phyloP scores from a whole-genome alignment of 2,113 vertebrate genomes.

The Odocoileus hemionus region DNA sequence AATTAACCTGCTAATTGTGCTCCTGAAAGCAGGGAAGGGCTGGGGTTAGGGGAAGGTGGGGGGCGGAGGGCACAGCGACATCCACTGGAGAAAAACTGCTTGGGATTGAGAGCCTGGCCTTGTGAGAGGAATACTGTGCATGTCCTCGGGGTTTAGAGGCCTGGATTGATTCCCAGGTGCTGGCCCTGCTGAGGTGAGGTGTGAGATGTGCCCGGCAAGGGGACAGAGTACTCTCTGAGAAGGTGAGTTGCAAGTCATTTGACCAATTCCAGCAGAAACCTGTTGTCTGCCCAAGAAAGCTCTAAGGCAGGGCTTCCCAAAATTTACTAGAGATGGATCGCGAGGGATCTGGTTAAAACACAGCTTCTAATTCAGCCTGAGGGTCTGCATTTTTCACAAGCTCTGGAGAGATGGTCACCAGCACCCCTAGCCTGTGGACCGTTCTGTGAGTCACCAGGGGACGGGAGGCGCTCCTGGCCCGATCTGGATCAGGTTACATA shows the following conservation, averaged over 20 bases:
- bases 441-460: accelerated
- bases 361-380: not conserved
- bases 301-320: not conserved
- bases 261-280: not conserved
- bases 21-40: not conserved
- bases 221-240: not conserved
- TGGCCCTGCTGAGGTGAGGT: too few relatives aligned
- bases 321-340: not conserved
- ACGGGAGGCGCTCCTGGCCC: accelerated
- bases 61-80: accelerated
- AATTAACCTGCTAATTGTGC: slow-evolving; percentile 38
- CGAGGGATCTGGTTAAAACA: not conserved
- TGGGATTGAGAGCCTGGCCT: accelerated
- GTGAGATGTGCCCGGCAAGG: accelerated
- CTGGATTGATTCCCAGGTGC: too few relatives aligned
- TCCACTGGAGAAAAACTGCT: too few relatives aligned
- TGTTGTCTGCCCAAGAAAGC: not conserved
- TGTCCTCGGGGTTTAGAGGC: not conserved
- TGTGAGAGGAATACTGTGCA: accelerated
- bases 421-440: accelerated
- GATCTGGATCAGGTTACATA: accelerated
- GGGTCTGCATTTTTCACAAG: not conserved
- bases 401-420: accelerated
- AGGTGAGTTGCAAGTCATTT: accelerated
- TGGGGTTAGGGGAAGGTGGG: not conserved